Conservation (phyloP, 2,113 vertebrate species). For the Eulacestoma nigropectus region DNA sequence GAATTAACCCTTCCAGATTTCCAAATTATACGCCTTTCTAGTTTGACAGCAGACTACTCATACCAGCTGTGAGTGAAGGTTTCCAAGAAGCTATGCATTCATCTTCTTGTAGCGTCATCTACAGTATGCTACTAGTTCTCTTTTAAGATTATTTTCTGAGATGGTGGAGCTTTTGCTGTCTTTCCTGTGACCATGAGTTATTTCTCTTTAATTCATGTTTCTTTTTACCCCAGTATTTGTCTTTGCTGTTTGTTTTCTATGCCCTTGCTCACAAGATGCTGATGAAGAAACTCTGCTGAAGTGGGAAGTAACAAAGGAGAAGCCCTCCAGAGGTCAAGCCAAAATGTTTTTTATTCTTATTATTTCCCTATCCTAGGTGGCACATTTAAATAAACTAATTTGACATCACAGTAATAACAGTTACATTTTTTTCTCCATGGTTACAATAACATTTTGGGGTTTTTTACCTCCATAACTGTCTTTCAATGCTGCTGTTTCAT, state of each 20-base stretch:
- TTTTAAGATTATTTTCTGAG: background rate
- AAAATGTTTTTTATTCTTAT: background rate
- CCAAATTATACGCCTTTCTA: background rate
- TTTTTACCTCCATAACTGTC: background rate
- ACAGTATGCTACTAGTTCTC: background rate
- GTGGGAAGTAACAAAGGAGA: background rate
- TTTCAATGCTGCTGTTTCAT: background rate
- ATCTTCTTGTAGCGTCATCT: background rate
- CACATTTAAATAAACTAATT: background rate
- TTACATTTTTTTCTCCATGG: background rate
- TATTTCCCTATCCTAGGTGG: background rate
- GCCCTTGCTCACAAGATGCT: background rate
- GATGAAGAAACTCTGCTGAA: background rate
- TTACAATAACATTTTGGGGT: background rate
- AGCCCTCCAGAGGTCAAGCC: background rate
- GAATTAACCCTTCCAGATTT: conserved; percentile 4
- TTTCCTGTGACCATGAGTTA: background rate
- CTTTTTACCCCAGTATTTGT: background rate
- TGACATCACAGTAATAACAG: background rate
- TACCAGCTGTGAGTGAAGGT: background rate
- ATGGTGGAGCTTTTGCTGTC: background rate
- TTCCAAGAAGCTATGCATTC: background rate
- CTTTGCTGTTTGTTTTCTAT: background rate
- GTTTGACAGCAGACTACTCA: background rate
- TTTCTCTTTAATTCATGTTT: background rate